Conservation (phyloP, 2,888 invertebrate genomes). For the Harmothoe impar region DNA sequence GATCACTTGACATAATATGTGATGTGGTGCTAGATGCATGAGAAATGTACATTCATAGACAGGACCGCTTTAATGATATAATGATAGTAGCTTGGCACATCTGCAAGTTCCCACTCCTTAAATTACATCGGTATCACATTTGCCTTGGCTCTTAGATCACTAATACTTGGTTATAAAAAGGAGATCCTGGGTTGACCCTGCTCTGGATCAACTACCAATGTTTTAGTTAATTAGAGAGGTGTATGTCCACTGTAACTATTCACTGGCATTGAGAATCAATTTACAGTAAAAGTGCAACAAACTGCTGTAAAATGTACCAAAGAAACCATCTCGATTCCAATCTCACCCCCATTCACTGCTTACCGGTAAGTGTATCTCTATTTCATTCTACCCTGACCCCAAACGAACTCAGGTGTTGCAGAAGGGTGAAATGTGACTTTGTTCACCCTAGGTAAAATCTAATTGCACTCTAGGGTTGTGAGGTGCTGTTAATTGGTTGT, state of each 20-base stretch:
- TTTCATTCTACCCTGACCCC: too few relatives aligned
- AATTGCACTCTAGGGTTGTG: too few relatives aligned
- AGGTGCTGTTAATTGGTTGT: too few relatives aligned
- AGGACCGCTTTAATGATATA: conserved; percentile 42
- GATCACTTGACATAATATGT: conserved; percentile 50
- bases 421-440: too few relatives aligned
- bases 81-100: conserved; percentile 57
- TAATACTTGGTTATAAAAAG: conserved; percentile 51
- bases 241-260: not conserved
- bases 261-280: not conserved
- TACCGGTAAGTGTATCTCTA: not conserved
- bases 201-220: not conserved
- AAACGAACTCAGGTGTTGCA: too few relatives aligned
- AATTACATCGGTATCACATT: conserved; percentile 48
- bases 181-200: not conserved
- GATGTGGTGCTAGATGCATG: conserved; percentile 55
- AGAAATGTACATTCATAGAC: conserved; percentile 54
- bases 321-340: conserved; percentile 10
- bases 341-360: not conserved
- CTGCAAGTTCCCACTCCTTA: conserved; percentile 44
- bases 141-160: conserved; percentile 50
- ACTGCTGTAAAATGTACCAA: conserved; percentile 29
- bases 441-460: too few relatives aligned
- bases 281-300: not conserved
- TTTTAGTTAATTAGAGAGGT: not conserved